Evolutionary conservation across 2,888 invertebrate species (phyloP), one percentile per base, ranked within the genome.

Genomic region (Oscheius myriophilus): DNA sequence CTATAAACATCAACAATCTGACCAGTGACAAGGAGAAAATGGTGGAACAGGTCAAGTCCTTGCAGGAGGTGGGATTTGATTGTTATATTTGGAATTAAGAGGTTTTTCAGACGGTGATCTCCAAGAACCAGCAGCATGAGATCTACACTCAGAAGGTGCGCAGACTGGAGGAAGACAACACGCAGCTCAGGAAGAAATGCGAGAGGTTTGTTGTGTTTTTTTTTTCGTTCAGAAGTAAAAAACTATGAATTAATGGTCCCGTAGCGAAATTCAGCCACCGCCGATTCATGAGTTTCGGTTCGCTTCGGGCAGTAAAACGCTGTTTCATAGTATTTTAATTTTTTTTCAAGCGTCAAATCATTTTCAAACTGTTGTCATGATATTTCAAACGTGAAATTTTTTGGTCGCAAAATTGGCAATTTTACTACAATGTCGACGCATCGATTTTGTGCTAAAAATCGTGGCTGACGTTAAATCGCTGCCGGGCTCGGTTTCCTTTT

Each of bases 111-210:
- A 55, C 54, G 14, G 95, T 97, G 11, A 94, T 95, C 0, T 96
- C 97, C 87, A 97, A 97, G 88, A 96, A 96, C 0, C 93, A 93
- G 86, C 93, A 95, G 0, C 89, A 96, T 52, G 96, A 96, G 89
- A 95, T 95, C 0, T 96, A 96, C 88, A 93, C 94, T 0, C 96
- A 95, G 87, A 96, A 96, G 89, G 95, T 95, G 42, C 95, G 95
- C 88, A 91, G 97, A 86, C 90, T 96, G 76, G 88, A 89, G 85
- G 89, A 80, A 61, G 80, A 80, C 16, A 59, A 53, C 18, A 43
- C 14, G 26, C 9, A 57, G 39, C 51, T 95, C 76, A 91, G 93
- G 80, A 91, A 94, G 7, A 96, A 96, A 87, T 92, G 96, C 45
- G 97, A 97, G 87, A 90, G 63, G 52, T 54, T n/a, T 33, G 42